Base-by-base conservation (phyloP, 2,888 invertebrate species). In the Plutella xylostella region DNA sequence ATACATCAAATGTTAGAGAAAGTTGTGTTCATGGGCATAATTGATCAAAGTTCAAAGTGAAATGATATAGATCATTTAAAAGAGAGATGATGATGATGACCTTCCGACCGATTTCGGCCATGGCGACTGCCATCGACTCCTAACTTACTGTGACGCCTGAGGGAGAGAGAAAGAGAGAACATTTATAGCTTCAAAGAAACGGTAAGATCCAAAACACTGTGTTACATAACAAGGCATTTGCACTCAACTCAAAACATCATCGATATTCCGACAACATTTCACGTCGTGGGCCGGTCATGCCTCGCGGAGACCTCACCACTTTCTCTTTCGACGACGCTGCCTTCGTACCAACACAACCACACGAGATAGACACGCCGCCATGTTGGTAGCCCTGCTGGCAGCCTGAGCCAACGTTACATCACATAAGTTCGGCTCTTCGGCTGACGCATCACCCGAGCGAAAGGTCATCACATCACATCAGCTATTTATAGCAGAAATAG, bases 361-460 rank as follows among this genome's bases (percentile, higher is more conserved):
- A 57, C 38, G 50, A 47, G 51, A 51, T 45, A 47, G 48, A 38
- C 38, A 42, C 50, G 45, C 43, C 18, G 45, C 41, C 51, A 53
- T 41, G 12, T 30, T 41, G 12, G 41, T 17, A n/a, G 4, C 25
- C n/a, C 2, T 19, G 15, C 25, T 39, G 25, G 39, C 25, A 39
- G 21, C 15, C 34, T 34, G 25, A n/a, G 20, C 30, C 12, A 5
- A 47, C 53, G 57, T 79, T 77, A 78, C 76, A 75, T 80, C 73
- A 80, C 61, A 63, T 60, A 60, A 65, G 37, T 37, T 37, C 28
- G n/a, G 38, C 19, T 15, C 61, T 68, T 69, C 61, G 62, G 64
- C 67, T 80, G 78, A 82, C 79, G 77, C 79, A 79, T 80, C 72
- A 62, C 49, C 58, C 45, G 53, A 72, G 61, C 69, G 66, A 82